Evolutionary conservation across 1,140 invertebrate species (phyloP).

Genomic region (Aphelinus certus): DNA sequence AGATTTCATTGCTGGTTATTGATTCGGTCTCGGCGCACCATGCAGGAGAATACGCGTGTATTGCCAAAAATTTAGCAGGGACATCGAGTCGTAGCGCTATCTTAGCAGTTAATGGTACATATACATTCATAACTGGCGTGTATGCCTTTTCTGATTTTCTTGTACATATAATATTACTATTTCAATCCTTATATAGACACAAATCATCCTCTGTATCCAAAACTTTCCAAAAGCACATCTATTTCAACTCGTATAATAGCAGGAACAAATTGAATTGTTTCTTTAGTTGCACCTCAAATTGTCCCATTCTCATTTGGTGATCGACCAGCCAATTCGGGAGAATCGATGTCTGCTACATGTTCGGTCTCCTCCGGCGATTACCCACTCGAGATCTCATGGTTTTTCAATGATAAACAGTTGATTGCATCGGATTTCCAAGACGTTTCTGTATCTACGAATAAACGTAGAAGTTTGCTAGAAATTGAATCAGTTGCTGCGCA

Average conservation of each 20-base stretch:
- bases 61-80: slow-evolving; percentile 69
- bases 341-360: slow-evolving; percentile 80
- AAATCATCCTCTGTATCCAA: too few relatives aligned
- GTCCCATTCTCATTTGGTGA: slow-evolving; percentile 69
- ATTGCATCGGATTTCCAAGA: slow-evolving; percentile 58
- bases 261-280: too few relatives aligned
- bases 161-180: too few relatives aligned
- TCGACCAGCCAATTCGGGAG: slow-evolving; percentile 80
- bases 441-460: slow-evolving; percentile 63
- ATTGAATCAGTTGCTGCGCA: slow-evolving; percentile 68
- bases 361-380: slow-evolving; percentile 80
- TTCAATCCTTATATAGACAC: too few relatives aligned
- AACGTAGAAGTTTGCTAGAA: slow-evolving; percentile 72
- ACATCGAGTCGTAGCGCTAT: slow-evolving; percentile 58
- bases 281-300: slow-evolving; percentile 63
- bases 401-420: slow-evolving; percentile 64
- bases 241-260: too few relatives aligned
- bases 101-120: slow-evolving; percentile 25
- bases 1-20: slow-evolving; percentile 68
- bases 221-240: too few relatives aligned
- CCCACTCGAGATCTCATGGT: slow-evolving; percentile 76
- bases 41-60: slow-evolving; percentile 73
- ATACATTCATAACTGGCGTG: too few relatives aligned
- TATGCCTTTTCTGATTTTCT: too few relatives aligned
- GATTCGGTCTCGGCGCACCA: slow-evolving; percentile 66